Conservation (phyloP, 2,113 vertebrate species). For the Meles meles region DNA sequence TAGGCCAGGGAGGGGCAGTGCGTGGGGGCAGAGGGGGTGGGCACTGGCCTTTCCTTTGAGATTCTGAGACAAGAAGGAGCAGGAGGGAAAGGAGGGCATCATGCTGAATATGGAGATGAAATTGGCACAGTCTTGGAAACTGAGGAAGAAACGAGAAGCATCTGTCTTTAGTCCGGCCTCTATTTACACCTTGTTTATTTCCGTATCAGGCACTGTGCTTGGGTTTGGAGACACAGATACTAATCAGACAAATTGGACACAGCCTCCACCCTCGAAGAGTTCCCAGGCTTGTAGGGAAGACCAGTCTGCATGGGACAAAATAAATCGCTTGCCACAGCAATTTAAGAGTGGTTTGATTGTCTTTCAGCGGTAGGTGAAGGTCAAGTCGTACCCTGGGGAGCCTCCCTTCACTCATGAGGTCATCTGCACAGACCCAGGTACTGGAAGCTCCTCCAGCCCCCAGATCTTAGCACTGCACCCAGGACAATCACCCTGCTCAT, state of each 20-base stretch:
- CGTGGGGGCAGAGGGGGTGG: neutral
- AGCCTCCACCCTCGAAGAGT: neutral
- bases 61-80: rapidly evolving
- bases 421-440: rapidly evolving
- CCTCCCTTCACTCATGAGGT: neutral
- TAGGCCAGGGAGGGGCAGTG: no score
- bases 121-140: rapidly evolving
- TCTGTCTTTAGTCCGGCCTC: neutral
- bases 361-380: neutral
- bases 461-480: neutral
- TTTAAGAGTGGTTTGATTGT: neutral
- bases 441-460: neutral
- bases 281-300: neutral
- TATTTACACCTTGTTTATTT: neutral
- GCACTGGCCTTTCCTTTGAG: neutral
- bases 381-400: neutral
- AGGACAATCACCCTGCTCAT: rapidly evolving
- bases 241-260: neutral
- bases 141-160: rapidly evolving
- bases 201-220: neutral
- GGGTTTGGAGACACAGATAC: neutral
- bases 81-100: neutral
- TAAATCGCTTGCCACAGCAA: rapidly evolving
- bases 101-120: rapidly evolving
- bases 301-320: neutral